Evolutionary conservation across 2,113 vertebrate species (phyloP), one percentile per base, ranked within the genome.

Genomic region (Tetrao urogallus): DNA sequence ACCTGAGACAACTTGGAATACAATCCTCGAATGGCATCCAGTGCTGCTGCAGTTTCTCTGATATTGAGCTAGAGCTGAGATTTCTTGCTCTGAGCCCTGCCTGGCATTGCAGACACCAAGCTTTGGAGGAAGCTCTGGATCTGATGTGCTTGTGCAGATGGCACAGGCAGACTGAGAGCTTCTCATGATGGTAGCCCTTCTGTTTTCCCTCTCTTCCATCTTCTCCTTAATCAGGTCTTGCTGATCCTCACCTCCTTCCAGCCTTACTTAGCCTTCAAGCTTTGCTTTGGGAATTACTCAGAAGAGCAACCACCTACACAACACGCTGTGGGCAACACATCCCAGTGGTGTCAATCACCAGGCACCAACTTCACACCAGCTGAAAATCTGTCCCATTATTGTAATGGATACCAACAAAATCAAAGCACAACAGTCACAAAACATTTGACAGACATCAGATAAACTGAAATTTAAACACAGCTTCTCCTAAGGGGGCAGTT

Each of bases 21-120:
- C 66, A 48, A 2, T 18, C 75, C 48, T 36, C 30, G 32, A 58
- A 63, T 6, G 5, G 47, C 15, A 65, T 27, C 50, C 45, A 14
- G 48, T 2, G 0, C 56, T 28, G 65, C 34, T 58, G 22, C 81
- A 45, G 2, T n/a, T 66, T 52, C 32, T 64, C 40, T 13, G 1
- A 30, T 40, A 64, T 36, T 25, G 47, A 91, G 30, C 47, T 27
- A 18, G 6, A 21, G 3, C 21, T 40, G 30, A 82, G 57, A 78
- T 66, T 64, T 50, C 63, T 73, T 54, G 57, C 67, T 58, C 48
- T 0, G 0, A 77, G 72, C 48, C 45, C 30, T 79, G 43, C 42
- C 21, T 0, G 1, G 76, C 60, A 60, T 15, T 22, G 22, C 0
- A 0, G 18, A 25, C 24, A 54, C 15, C 34, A 72, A 48, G 30